These are phyloP conservation scores for Wasmannia auropunctata DNA, from an alignment of 1,140 invertebrate species.

Conservation along the genomic window DNA sequence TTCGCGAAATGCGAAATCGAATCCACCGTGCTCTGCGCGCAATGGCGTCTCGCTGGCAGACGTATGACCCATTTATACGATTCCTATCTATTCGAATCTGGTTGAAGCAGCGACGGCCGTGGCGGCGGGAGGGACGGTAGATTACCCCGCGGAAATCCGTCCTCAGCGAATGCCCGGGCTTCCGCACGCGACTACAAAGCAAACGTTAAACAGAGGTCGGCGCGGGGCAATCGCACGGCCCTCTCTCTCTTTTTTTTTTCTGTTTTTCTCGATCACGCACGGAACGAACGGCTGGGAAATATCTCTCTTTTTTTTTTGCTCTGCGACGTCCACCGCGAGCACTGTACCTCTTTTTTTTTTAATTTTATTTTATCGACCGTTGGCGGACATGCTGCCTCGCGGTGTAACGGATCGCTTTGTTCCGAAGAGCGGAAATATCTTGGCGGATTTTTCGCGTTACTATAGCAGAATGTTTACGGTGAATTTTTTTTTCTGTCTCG, in stretches of 20 bases:
- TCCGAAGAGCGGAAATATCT: constrained; percentile 46
- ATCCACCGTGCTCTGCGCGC: constrained; percentile 12
- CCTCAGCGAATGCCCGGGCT: constrained; percentile 63
- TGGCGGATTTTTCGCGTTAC: constrained; percentile 46
- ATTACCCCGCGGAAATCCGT: constrained; percentile 70
- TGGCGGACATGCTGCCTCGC: constrained; percentile 25
- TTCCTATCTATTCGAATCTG: constrained; percentile 64
- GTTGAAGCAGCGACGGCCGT: constrained; percentile 27
- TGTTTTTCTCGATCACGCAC: constrained; percentile 22
- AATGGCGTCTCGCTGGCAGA: constrained; percentile 30
- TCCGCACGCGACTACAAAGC: constrained; percentile 67
- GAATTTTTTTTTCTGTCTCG: background rate
- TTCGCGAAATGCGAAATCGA: constrained; percentile 30
- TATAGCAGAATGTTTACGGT: constrained; percentile 21
- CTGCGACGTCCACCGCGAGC: background rate
- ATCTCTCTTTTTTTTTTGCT: background rate
- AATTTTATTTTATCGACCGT: constrained; percentile 40
- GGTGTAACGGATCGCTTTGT: constrained; percentile 40
- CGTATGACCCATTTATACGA: constrained; percentile 70
- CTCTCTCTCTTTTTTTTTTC: background rate
- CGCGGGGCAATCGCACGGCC: constrained; percentile 19
- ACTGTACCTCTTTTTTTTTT: constrained; percentile 38
- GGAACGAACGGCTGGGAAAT: constrained; percentile 6
- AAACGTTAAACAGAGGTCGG: constrained; percentile 67
- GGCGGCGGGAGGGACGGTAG: constrained; percentile 26